These are phyloP conservation scores for Tribolium madens DNA, from an alignment of 1,140 invertebrate species.

Conservation along the genomic window DNA sequence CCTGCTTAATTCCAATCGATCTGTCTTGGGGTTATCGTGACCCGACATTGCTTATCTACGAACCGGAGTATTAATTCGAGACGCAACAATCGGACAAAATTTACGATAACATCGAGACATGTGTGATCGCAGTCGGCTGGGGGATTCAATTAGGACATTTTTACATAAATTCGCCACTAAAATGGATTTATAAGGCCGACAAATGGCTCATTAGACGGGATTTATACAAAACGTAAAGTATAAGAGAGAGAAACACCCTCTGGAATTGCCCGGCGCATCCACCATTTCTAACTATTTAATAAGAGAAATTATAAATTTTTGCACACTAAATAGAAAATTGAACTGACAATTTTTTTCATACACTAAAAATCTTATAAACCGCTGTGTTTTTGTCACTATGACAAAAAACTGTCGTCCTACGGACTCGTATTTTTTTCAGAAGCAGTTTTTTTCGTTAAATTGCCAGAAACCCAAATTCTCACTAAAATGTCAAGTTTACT, in stretches of 20 bases:
- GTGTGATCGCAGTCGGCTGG: too few species aligned
- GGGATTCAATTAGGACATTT: constrained; percentile 29
- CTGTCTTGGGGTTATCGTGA: constrained; percentile 31
- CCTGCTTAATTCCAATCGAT: constrained; percentile 31
- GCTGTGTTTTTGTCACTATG: too few species aligned
- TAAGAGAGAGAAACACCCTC: background rate
- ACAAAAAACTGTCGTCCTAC: too few species aligned
- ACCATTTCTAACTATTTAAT: background rate
- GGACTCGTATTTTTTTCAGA: too few species aligned
- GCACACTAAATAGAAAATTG: too few species aligned
- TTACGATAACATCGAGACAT: too few species aligned
- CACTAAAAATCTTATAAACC: too few species aligned
- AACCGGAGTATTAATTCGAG: constrained; percentile 1
- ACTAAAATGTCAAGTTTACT: too few species aligned
- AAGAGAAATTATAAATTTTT: too few species aligned
- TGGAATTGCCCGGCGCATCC: constrained; percentile 4
- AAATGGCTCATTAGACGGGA: background rate
- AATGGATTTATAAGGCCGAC: background rate
- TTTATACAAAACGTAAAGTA: background rate
- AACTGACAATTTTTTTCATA: too few species aligned
- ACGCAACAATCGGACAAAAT: background rate
- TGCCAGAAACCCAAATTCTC: too few species aligned
- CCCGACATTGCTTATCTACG: constrained; percentile 21
- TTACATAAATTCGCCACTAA: constrained; percentile 32
- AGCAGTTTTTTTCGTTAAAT: too few species aligned